Base-by-base conservation (phyloP, 2,797 vertebrate species). In the Kryptopterus vitreolus region DNA sequence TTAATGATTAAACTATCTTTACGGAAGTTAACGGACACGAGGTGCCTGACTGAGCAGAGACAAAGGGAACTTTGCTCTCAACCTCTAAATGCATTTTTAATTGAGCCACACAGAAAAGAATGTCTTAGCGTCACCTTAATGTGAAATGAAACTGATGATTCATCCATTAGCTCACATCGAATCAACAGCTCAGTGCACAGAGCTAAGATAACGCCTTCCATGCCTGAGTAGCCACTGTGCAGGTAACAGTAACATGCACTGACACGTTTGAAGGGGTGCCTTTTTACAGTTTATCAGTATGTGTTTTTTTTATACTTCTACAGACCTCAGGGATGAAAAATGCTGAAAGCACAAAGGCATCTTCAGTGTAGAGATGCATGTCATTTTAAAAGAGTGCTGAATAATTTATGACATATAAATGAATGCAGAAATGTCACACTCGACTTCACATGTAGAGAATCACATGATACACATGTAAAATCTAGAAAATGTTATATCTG, bases 1-100 rank as follows among this genome's bases (percentile, higher is more conserved):
- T 84, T 86, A 86, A 86, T 86, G 50, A 80, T 77, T 86, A 84
- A 85, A 75, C 84, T 75, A 26, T 79, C 53, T 33, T 81, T 38
- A 73, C 66, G 63, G 59, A 78, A 74, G 65, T 68, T 46, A 55
- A 77, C 66, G 62, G 29, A 33, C 35, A 76, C 13, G 12, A 22
- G 35, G 2, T 53, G 46, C 20, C 33, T 75, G 55, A 80, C 75
- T 81, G 77, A 78, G 13, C 48, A 69, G 38, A 71, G 50, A 35
- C 58, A 53, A 33, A 66, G 38, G n/a, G 83, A 82, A 85, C 85
- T 85, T 86, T 86, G 81, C 74, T 82, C 83, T 68, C 3, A 76
- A 76, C 76, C 15, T 26, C 31, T 63, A 63, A 62, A 57, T 66
- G 74, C 18, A 62, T n/a, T 77, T 76, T 78, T 65, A 77, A 65